phyloP scores from a whole-genome alignment of 2,797 vertebrate genomes.

The Eulemur rubriventer region DNA sequence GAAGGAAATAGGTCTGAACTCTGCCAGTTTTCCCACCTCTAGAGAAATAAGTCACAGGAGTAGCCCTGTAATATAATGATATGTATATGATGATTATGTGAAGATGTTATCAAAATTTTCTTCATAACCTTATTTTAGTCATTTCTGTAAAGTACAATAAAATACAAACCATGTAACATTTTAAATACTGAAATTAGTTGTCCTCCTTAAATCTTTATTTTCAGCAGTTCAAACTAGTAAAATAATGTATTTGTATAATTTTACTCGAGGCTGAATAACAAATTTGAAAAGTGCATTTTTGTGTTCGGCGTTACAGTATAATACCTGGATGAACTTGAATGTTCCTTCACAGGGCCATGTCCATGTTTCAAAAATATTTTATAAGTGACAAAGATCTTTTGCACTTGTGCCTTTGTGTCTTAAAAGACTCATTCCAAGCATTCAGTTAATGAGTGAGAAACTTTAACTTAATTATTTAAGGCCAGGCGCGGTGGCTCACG shows the following conservation, averaged over 20 bases:
- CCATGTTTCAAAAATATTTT: not conserved
- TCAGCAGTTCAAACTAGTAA: not conserved
- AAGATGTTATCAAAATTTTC: not conserved
- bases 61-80: not conserved
- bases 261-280: not conserved
- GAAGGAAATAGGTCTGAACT: not conserved
- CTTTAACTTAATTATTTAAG: not conserved
- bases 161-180: not conserved
- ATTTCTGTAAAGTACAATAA: not conserved
- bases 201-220: not conserved
- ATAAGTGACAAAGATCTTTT: not conserved
- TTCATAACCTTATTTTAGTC: constrained; percentile 10
- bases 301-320: no score
- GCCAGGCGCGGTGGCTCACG: no score
- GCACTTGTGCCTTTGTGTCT: not conserved
- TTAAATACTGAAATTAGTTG: not conserved
- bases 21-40: not conserved
- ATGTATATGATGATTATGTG: not conserved
- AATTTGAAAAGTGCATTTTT: not conserved
- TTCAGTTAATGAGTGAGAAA: not conserved
- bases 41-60: not conserved
- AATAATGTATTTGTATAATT: not conserved
- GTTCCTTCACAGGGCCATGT: not conserved
- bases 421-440: not conserved
- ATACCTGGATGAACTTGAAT: not conserved